A percentile compares a stretch with the other conserved stretches of the same genome.
These are phyloP conservation scores for Scelioninae gen. 1 DNA, from an alignment of 2,888 invertebrate genomes.

Conservation along the genomic window DNA sequence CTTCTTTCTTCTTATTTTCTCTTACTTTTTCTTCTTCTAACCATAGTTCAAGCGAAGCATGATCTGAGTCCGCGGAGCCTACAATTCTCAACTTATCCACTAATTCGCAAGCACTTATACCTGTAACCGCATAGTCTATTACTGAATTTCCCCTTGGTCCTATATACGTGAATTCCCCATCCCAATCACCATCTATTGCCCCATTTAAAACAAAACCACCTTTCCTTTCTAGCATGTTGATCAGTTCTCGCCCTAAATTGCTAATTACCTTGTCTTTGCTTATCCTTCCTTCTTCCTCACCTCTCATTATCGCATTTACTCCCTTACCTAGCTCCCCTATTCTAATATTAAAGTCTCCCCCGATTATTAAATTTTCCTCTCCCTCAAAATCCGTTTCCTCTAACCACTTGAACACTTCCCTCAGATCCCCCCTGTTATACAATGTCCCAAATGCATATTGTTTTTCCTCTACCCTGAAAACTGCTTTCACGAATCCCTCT, in stretches of 20 bases:
- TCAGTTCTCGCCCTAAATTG: neutral
- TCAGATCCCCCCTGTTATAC: neutral
- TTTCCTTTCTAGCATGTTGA: neutral
- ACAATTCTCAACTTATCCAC: neutral
- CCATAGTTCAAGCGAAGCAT: neutral
- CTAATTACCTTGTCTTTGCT: neutral
- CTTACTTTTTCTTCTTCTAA: no score
- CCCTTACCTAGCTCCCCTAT: neutral
- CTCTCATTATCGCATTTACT: no score
- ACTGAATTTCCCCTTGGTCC: no score
- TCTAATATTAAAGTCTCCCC: neutral
- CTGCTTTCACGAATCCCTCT: no score
- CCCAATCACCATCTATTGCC: no score
- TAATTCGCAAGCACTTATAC: neutral
- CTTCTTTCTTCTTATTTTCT: no score
- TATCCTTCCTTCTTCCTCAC: neutral
- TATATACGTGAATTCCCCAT: no score
- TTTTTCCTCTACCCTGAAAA: no score
- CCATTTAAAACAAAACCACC: neutral
- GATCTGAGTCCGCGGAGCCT: neutral
- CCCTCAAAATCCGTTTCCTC: neutral
- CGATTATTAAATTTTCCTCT: neutral
- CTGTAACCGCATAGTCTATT: neutral
- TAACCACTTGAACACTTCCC: neutral
- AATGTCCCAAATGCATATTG: neutral